These are phyloP conservation scores for Neostethus bicornis DNA, from an alignment of 2,797 vertebrate species.

Conservation along the genomic window DNA sequence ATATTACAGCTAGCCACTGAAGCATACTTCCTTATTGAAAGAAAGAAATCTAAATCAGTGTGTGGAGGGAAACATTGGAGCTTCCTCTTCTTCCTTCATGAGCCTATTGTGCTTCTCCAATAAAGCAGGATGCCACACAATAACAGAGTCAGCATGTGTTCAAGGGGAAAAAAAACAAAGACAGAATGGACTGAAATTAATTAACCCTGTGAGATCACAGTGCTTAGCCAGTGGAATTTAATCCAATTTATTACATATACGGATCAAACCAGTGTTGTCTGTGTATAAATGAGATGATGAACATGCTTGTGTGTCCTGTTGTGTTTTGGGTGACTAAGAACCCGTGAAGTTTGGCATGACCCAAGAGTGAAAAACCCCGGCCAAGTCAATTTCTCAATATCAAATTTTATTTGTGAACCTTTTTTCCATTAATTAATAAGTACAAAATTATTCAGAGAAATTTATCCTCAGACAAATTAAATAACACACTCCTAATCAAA, in stretches of 20 bases:
- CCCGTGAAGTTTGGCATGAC: conserved; percentile 42
- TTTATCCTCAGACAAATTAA: no score
- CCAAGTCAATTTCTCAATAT: conserved; percentile 72
- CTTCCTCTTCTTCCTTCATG: conserved; percentile 55
- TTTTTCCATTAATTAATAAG: no score
- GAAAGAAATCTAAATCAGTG: conserved; percentile 67
- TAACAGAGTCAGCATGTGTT: conserved; percentile 78
- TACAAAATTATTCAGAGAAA: no score
- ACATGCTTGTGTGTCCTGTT: conserved; percentile 15
- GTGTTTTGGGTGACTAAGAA: conserved; percentile 17
- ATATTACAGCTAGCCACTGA: conserved; percentile 66
- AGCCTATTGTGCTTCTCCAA: conserved; percentile 71
- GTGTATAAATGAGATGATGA: conserved; percentile 63
- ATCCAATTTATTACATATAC: conserved; percentile 82
- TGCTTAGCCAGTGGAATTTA: conserved; percentile 78
- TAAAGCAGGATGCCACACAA: conserved; percentile 72
- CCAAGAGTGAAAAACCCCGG: conserved; percentile 42
- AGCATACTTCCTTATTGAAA: conserved; percentile 59
- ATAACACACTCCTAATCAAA: no score
- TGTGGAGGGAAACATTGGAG: conserved; percentile 62
- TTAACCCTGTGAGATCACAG: conserved; percentile 80
- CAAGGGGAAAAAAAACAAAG: conserved; percentile 78
- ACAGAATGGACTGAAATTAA: conserved; percentile 80
- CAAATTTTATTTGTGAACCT: conserved; percentile 65
- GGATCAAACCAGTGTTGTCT: conserved; percentile 66